Percentiles rank a stretch among this genome's conserved stretches.
Conservation (phyloP, 2,888 invertebrate species). For the Xestia sexstrigata region DNA sequence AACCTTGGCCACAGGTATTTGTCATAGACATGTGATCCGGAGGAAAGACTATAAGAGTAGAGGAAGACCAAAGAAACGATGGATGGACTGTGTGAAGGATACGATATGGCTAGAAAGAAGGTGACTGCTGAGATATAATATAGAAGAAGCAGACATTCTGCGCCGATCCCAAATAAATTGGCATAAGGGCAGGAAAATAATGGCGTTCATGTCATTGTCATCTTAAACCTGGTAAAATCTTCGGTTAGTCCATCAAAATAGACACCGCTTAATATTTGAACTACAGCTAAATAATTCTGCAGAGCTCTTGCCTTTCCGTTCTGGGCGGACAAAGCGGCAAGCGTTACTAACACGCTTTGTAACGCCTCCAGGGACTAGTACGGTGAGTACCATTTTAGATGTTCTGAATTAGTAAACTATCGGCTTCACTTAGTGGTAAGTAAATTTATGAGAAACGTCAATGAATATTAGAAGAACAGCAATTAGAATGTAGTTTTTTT, state of each 20-base stretch:
- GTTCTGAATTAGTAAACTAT: constrained; percentile 15
- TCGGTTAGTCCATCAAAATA: neutral
- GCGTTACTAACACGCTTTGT: constrained; percentile 22
- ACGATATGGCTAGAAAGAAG: no score
- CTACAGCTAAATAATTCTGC: constrained; percentile 34
- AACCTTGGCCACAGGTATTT: no score
- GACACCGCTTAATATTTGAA: constrained; percentile 5
- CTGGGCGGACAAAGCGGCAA: constrained; percentile 16
- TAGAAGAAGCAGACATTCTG: no score
- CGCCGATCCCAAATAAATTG: no score
- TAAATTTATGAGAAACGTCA: constrained; percentile 2
- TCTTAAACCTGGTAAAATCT: neutral
- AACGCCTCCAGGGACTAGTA: constrained; percentile 32
- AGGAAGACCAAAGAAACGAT: no score
- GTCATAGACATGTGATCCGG: no score
- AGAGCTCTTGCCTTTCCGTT: constrained; percentile 10
- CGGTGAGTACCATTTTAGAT: constrained; percentile 17
- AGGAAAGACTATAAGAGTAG: no score
- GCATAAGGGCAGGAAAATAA: no score
- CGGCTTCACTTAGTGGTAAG: neutral
- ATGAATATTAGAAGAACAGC: constrained; percentile 5
- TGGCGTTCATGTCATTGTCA: no score
- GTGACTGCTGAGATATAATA: no score
- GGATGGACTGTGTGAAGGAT: no score
- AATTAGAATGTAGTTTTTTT: neutral